Evolutionary conservation across 2,888 invertebrate species (phyloP), one percentile per base, ranked within the genome.

Genomic region (Drosophila melanosoma): DNA sequence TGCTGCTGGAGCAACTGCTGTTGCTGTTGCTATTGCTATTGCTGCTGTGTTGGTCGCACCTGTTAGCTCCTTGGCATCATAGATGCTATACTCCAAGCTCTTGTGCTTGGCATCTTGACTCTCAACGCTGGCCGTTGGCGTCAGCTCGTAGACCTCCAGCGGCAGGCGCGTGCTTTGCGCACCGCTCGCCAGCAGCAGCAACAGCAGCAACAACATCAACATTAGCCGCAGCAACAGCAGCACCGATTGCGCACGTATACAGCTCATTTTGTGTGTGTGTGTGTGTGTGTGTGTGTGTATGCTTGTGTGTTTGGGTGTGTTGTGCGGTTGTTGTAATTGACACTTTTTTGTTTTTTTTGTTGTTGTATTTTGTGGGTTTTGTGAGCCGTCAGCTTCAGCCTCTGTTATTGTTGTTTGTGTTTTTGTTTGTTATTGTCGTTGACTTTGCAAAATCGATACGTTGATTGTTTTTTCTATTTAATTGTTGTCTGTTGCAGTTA

Each of bases 91-190:
- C 74, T 91, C 91, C 62, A 91, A 78, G 69, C 81, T 85, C 84
- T 89, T 88, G 76, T 87, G 86, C 74, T 82, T 85, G 68, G 69
- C 67, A 74, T 32, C 74, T 57, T 42, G 40, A 49, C 35, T 49
- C 56, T 59, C 68, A 57, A 58, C 67, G 79, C 73, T 70, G 45
- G 82, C 57, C 23, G 88, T 66, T 74, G 92, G 90, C 73, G 92
- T 90, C 75, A 93, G 86, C 81, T 93, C 93, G 74, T 92, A 93
- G 17, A 93, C 92, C 83, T 93, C 93, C 53, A 93, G 90, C 78
- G 93, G 93, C 81, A 93, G 87, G 70, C 92, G 91, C 87, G 92
- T 92, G 87, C 92, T 81, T 45, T 79, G 73, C 58, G 73, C 79
- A 69, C 74, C 79, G 76, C 59, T 66, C 51, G 60, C 23, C 57